Percentiles rank a stretch among this genome's conserved stretches.
Evolutionary conservation across 2,888 invertebrate genomes (phyloP).

Genomic region (Odontomyia ornata): DNA sequence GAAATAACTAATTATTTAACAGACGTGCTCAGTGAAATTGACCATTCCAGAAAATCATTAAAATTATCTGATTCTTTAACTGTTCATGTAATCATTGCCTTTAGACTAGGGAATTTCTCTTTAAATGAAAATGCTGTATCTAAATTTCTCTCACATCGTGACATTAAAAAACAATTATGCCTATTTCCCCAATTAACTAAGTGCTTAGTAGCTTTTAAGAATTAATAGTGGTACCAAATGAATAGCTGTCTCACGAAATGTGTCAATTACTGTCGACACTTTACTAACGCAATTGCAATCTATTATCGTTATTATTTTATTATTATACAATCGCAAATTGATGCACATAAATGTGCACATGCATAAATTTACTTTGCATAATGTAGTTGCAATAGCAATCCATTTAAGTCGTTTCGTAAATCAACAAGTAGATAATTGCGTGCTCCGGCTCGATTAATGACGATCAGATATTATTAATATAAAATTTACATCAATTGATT

Average conservation of each 20-base stretch:
- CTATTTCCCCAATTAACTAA: no score
- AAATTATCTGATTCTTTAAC: no score
- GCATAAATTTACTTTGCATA: background rate
- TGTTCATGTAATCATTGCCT: no score
- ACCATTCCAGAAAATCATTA: no score
- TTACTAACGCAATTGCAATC: background rate
- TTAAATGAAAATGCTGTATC: no score
- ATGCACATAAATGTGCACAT: background rate
- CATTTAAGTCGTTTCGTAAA: slow-evolving; percentile 37
- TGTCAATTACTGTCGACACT: slow-evolving; percentile 47
- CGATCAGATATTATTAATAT: slow-evolving; percentile 39
- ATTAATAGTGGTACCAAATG: background rate
- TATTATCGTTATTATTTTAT: slow-evolving; percentile 3
- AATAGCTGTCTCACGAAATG: slow-evolving; percentile 17
- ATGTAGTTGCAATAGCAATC: background rate
- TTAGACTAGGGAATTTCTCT: no score
- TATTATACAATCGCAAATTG: background rate
- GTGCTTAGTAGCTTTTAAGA: no score
- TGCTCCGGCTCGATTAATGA: slow-evolving; percentile 9
- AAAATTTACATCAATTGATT: slow-evolving; percentile 43
- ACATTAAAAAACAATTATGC: background rate
- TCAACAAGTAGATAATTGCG: slow-evolving; percentile 38
- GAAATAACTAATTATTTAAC: no score
- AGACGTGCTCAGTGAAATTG: no score
- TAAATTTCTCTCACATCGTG: background rate